phyloP scores from a whole-genome alignment of 2,797 vertebrate species.

The Limnodromus scolopaceus region DNA sequence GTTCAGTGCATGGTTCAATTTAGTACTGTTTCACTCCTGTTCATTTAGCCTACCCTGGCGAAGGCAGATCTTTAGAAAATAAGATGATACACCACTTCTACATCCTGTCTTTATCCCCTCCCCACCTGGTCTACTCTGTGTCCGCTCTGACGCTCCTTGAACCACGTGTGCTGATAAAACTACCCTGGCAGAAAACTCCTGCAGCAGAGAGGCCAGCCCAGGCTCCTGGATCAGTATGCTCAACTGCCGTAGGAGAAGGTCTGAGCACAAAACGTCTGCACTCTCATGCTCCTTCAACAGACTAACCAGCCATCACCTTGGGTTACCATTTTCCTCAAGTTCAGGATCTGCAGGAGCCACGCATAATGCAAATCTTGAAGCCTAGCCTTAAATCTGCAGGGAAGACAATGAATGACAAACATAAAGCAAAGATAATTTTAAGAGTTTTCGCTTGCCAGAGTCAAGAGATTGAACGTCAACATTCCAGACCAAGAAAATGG shows the following conservation, averaged over 20 bases:
- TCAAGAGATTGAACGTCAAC: not conserved
- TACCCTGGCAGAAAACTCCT: not conserved
- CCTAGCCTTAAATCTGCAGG: not conserved
- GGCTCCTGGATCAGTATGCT: not conserved
- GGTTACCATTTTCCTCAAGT: not conserved
- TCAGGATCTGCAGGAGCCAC: not conserved
- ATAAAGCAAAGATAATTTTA: not conserved
- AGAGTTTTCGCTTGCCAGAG: not conserved
- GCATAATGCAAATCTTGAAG: not conserved
- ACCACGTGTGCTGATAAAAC: not conserved
- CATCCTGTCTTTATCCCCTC: not conserved
- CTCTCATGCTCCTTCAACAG: not conserved
- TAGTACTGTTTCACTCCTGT: not conserved
- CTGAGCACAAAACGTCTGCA: not conserved
- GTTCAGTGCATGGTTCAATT: not conserved
- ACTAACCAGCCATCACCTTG: not conserved
- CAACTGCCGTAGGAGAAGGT: not conserved
- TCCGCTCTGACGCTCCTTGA: not conserved
- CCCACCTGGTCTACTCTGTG: not conserved
- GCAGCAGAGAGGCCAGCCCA: not conserved
- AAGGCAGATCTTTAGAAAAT: not conserved
- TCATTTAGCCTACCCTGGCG: rapidly evolving
- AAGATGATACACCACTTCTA: not conserved
- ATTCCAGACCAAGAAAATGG: not conserved
- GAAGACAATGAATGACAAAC: not conserved